Evolutionary conservation across 2,113 vertebrate genomes (phyloP), one percentile per base, ranked within the genome.

Genomic region (Sapayoa aenigma): DNA sequence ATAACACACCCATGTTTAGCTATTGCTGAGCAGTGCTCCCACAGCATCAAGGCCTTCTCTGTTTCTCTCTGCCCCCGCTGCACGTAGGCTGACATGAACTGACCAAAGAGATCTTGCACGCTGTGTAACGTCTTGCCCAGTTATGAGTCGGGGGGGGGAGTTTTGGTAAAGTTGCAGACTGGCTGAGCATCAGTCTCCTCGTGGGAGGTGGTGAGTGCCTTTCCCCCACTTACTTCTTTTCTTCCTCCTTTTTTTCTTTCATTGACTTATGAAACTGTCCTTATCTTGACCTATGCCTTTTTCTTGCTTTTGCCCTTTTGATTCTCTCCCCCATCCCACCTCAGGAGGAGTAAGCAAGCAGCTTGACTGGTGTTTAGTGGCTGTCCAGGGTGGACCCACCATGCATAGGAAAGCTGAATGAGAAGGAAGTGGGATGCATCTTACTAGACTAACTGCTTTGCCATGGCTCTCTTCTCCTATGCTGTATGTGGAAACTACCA

Each of bases 21-120:
- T 63, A 12, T 33, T 87, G 81, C 77, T 56, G 81, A 82, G 81
- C 81, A 41, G n/a, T 8, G 37, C 47, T 94, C 21, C 0, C 37
- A 42, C 35, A 59, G 30, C 60, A 72, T 87, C 89, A 96, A 96
- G 89, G 89, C 73, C 47, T 21, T 18, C 81, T 84, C 52, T 96
- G 84, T 89, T 96, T 91, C 87, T 78, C 74, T 93, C 84, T 89
- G 84, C 90, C 87, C 81, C 92, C 41, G 0, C 84, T 91, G 90
- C 2, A 12, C 27, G 81, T n/a, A 30, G 93, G 95, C 89, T 87
- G 91, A 59, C 73, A 42, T 0, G 3, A 82, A 74, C 84, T 87
- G 87, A 47, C 93, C 87, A 75, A 10, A 55, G 77, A 78, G 73
- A 30, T 78, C 53, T 2, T 55, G 65, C 60, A 44, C 0, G 0